Evolutionary conservation across 2,888 invertebrate genomes (phyloP).

Genomic region (Cheilosia impressa): DNA sequence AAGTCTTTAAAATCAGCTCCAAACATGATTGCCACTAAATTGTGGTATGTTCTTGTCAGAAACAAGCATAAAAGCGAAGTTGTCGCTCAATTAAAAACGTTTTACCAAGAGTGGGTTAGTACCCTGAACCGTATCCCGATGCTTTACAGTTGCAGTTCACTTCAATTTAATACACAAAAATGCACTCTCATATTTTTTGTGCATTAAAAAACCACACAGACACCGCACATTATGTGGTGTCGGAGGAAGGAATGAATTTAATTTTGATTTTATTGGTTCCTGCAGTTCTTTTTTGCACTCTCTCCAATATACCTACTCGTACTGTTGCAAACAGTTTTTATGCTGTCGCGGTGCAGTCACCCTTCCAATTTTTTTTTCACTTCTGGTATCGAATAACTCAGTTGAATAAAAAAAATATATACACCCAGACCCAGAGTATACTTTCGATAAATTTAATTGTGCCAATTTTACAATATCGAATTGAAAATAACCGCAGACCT

Average conservation of each 20-base stretch:
- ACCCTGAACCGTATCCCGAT: not conserved
- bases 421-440: conserved; percentile 11
- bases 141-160: not conserved
- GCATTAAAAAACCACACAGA: conserved; percentile 37
- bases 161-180: conserved; percentile 42
- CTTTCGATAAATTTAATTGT: conserved; percentile 66
- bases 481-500: conserved; percentile 68
- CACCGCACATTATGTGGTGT: conserved; percentile 44
- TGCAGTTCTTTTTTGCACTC: conserved; percentile 17
- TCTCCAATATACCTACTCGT: not conserved
- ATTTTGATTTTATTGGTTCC: conserved; percentile 62
- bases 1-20: too few relatives aligned
- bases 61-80: too few relatives aligned
- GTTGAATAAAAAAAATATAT: conserved; percentile 53
- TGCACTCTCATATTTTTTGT: conserved; percentile 38
- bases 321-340: conserved; percentile 3
- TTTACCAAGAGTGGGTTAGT: conserved; percentile 2
- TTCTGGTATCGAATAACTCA: conserved; percentile 11
- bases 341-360: not conserved
- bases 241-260: conserved; percentile 51
- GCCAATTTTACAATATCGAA: conserved; percentile 64
- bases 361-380: not conserved
- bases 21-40: too few relatives aligned
- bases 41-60: too few relatives aligned
- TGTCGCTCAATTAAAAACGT: not conserved